These are phyloP conservation scores for Tenebrio molitor DNA, from an alignment of 1,140 invertebrate genomes.

Conservation along the genomic window DNA sequence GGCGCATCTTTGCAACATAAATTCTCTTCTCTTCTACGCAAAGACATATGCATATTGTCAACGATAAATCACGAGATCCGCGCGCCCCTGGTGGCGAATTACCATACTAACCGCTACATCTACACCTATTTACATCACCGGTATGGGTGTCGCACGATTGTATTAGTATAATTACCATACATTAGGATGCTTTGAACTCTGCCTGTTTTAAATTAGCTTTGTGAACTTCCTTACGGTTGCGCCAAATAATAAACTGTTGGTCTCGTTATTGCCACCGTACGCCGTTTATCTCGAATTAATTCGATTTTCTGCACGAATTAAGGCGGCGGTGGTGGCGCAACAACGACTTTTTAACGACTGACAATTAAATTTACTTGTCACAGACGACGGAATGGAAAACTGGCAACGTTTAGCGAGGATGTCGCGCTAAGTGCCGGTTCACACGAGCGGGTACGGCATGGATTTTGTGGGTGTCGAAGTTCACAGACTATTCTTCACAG, in stretches of 20 bases:
- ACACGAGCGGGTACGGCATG: no score
- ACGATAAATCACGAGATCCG: constrained; percentile 50
- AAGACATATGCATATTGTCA: constrained; percentile 46
- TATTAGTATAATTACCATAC: constrained; percentile 55
- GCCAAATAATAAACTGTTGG: constrained; percentile 30
- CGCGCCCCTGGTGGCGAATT: constrained; percentile 54
- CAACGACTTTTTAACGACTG: constrained; percentile 32
- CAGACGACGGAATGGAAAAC: neutral
- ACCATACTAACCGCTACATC: constrained; percentile 57
- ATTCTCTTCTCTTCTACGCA: constrained; percentile 19
- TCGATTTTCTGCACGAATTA: constrained; percentile 34
- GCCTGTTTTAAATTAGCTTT: constrained; percentile 42
- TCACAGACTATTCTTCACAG: no score
- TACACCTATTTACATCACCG: constrained; percentile 55
- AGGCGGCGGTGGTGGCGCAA: constrained; percentile 6
- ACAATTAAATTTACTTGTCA: constrained; percentile 27
- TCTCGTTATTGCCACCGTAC: constrained; percentile 28
- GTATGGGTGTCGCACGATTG: constrained; percentile 53
- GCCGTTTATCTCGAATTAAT: constrained; percentile 37
- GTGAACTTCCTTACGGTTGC: constrained; percentile 27
- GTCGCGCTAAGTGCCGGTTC: no score
- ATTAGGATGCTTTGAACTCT: constrained; percentile 50
- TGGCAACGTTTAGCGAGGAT: no score
- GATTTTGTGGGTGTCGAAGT: no score
- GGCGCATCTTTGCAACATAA: constrained; percentile 46